phyloP scores from a whole-genome alignment of 2,888 invertebrate species.

The Drosophila infuscata region DNA sequence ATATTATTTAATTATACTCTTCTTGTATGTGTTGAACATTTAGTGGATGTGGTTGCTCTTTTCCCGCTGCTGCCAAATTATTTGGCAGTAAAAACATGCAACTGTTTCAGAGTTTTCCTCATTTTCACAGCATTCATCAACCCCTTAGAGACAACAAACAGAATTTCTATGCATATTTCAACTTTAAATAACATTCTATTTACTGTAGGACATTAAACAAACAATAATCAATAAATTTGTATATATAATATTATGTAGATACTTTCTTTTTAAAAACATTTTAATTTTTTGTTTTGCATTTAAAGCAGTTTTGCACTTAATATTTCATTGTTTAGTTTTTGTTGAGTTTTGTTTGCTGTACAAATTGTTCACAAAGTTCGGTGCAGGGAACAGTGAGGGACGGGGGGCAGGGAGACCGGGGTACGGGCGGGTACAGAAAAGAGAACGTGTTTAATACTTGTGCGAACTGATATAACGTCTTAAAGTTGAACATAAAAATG shows the following conservation, averaged over 20 bases:
- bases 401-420: conserved; percentile 23
- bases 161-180: conserved; percentile 36
- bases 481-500: conserved; percentile 34
- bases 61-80: conserved; percentile 44
- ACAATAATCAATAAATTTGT: conserved; percentile 53
- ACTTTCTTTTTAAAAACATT: conserved; percentile 51
- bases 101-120: conserved; percentile 18
- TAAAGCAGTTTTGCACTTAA: conserved; percentile 75
- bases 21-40: conserved; percentile 57
- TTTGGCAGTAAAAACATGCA: conserved; percentile 32
- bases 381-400: conserved; percentile 52
- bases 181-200: conserved; percentile 61
- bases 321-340: conserved; percentile 66
- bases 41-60: conserved; percentile 49
- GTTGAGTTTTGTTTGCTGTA: conserved; percentile 67
- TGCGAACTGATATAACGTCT: conserved; percentile 68
- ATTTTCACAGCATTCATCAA: background rate
- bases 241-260: conserved; percentile 30
- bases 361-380: conserved; percentile 68
- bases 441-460: conserved; percentile 68
- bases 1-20: conserved; percentile 52
- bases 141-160: conserved; percentile 52
- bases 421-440: conserved; percentile 28
- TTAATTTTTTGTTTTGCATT: conserved; percentile 44
- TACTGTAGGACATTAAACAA: conserved; percentile 59